These are phyloP conservation scores for Ephialtes manifestator DNA, from an alignment of 2,888 invertebrate species.

Conservation along the genomic window DNA sequence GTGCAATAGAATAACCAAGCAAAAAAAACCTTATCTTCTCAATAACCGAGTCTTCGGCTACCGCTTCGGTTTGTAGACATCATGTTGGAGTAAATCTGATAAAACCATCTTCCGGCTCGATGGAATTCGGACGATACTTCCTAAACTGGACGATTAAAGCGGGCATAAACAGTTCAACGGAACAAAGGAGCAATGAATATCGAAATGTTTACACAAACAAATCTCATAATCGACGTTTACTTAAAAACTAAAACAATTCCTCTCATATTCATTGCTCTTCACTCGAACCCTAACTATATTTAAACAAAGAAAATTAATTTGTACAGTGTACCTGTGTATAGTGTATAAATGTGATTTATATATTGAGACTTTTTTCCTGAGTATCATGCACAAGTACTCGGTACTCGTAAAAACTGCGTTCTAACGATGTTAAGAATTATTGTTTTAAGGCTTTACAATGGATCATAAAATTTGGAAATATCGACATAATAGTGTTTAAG, in stretches of 20 bases:
- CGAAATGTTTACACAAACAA: not conserved
- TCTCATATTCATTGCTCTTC: slow-evolving; percentile 23
- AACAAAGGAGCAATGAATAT: slow-evolving; percentile 19
- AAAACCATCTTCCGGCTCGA: not conserved
- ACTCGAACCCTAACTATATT: slow-evolving; percentile 24
- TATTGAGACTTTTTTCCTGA: slow-evolving; percentile 52
- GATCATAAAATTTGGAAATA: slow-evolving; percentile 29
- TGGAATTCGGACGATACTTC: not conserved
- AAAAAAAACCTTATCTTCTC: not conserved
- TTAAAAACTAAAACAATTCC: not conserved
- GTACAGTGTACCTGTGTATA: slow-evolving; percentile 70
- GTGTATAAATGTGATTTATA: slow-evolving; percentile 67
- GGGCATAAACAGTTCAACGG: slow-evolving; percentile 13
- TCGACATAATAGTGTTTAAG: slow-evolving; percentile 10
- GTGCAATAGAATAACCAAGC: slow-evolving; percentile 6
- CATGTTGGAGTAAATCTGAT: not conserved
- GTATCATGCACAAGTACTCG: slow-evolving; percentile 57
- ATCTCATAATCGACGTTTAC: not conserved
- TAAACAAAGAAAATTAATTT: slow-evolving; percentile 52
- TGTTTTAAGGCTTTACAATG: slow-evolving; percentile 34
- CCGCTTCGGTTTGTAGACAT: not conserved
- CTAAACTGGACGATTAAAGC: slow-evolving; percentile 10
- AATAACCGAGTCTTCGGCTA: not conserved
- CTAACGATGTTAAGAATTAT: slow-evolving; percentile 34
- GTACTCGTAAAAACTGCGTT: slow-evolving; percentile 36